These are phyloP conservation scores for Cardiocondyla obscurior DNA, from an alignment of 1,140 invertebrate species.

Conservation along the genomic window DNA sequence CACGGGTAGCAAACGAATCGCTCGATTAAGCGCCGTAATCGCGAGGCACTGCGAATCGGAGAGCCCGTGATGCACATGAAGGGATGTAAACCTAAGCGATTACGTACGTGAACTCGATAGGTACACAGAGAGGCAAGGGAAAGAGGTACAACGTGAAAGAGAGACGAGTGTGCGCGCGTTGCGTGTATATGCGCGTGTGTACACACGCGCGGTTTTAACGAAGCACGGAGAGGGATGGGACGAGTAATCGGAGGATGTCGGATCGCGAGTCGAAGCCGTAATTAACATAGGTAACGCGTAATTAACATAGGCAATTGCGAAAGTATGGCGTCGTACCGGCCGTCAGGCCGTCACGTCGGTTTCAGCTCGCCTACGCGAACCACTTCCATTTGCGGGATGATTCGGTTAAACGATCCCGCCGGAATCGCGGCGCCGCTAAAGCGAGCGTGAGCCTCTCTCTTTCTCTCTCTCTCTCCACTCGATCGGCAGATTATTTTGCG, in stretches of 20 bases:
- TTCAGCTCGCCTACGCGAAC: slow-evolving; percentile 16
- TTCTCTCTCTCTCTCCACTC: too few relatives aligned
- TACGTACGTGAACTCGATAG: slow-evolving; percentile 61
- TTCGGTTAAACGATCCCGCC: slow-evolving; percentile 38
- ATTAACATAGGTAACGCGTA: slow-evolving; percentile 77
- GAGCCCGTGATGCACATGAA: slow-evolving; percentile 63
- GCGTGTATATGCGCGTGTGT: not conserved
- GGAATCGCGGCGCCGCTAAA: not conserved
- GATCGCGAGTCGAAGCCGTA: slow-evolving; percentile 65
- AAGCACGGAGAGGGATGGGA: not conserved
- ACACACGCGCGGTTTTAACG: slow-evolving; percentile 10
- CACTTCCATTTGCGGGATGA: slow-evolving; percentile 36
- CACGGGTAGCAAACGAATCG: slow-evolving; percentile 71
- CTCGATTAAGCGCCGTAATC: slow-evolving; percentile 76
- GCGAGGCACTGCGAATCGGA: slow-evolving; percentile 73
- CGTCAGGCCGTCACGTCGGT: slow-evolving; percentile 24
- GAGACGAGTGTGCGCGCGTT: not conserved
- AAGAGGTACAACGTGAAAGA: slow-evolving; percentile 52
- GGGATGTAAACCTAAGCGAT: slow-evolving; percentile 66
- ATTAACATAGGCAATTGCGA: slow-evolving; percentile 78
- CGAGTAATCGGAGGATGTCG: not conserved
- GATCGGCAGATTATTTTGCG: slow-evolving; percentile 39
- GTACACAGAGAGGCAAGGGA: slow-evolving; percentile 54
- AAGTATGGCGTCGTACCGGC: slow-evolving; percentile 54
- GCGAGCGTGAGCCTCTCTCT: slow-evolving; percentile 6